Base-by-base conservation (phyloP, 2,888 invertebrate species). In the Strigamia crassipes region DNA sequence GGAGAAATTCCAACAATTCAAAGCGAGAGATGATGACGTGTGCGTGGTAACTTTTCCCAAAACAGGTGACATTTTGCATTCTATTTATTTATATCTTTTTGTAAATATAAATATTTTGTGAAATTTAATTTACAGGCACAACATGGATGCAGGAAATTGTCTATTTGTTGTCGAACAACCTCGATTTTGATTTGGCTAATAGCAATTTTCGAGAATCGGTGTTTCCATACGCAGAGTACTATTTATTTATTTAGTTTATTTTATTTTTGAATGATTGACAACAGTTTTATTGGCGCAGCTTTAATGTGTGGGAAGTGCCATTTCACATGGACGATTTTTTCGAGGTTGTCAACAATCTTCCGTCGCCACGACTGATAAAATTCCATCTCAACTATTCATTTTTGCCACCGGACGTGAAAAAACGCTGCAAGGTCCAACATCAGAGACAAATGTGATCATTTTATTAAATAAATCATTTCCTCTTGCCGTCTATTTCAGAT, bases 111-210 rank as follows among this genome's bases (percentile, higher is more conserved):
- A 27, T 27, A 27, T 27, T 27, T 27, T 27, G 27, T 3, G n/a
- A 42, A 42, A 42, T 80, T 42, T 80, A 77, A 83, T 61, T 87
- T 87, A 61, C 84, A 94, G 94, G 94, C 15, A 96, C 96, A 23
- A 96, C 96, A 0, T 97, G 96, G 96, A 92, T 94, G 0, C 96
- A 96, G 86, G 96, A 97, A 89, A 95, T 97, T 92, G 92, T 95
- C 1, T 96, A 96, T 94, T 90, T 96, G 18, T 91, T 97, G 82
- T 92, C 93, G 18, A 78, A 2, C 10, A 27, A 78, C 5, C 93
- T 94, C 85, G 92, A 96, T 86, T 94, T 92, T 85, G 92, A 93
- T 85, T 91, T 91, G 23, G 94, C 94, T 0, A 92, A 91, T 86
- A 91, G 12, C 10, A 15, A 13, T 5, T 3, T 42, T 10, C 42